A percentile compares a stretch with the other conserved stretches of the same genome.
Conservation (phyloP, 2,113 vertebrate genomes). For the Pelmatolapia mariae region DNA sequence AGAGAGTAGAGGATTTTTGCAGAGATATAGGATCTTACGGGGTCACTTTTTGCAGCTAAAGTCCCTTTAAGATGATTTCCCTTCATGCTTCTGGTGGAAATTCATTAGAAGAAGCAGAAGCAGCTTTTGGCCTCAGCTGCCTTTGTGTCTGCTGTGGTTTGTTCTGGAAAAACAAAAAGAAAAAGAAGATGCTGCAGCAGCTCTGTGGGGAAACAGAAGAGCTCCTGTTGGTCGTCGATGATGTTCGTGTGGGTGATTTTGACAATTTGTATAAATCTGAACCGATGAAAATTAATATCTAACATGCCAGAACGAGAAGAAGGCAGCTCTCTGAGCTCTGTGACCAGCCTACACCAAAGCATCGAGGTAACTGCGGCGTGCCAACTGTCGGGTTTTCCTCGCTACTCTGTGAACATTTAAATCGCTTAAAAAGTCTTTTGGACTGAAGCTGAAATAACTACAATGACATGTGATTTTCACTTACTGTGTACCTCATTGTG, state of each 20-base stretch:
- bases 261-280: not conserved
- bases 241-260: not conserved
- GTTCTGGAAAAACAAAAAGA: not conserved
- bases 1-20: not conserved
- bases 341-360: not conserved
- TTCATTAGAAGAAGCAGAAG: not conserved
- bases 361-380: rapidly evolving
- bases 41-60: not conserved
- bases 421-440: not conserved
- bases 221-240: not conserved
- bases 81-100: not conserved
- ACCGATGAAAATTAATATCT: rapidly evolving
- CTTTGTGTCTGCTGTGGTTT: not conserved
- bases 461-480: not conserved
- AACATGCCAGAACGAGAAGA: not conserved
- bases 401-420: not conserved
- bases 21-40: rapidly evolving
- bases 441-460: not conserved
- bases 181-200: not conserved
- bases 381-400: not conserved
- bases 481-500: not conserved
- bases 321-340: not conserved
- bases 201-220: not conserved
- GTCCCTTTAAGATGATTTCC: not conserved
- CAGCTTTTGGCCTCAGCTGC: not conserved